Conservation (phyloP, 2,113 vertebrate genomes). For the Marmota monax region DNA sequence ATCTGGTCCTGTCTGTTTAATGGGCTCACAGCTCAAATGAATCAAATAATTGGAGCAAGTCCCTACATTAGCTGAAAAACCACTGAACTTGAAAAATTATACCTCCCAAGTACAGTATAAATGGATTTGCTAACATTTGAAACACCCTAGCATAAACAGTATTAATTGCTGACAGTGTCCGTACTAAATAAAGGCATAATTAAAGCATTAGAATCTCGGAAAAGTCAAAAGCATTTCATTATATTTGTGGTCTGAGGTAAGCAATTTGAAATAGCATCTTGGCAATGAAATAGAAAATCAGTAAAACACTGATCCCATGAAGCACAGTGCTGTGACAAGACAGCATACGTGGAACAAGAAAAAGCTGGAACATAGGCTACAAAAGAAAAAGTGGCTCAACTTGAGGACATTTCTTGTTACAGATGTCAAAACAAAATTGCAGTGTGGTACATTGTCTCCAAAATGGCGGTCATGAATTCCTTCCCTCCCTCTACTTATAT, state of each 20-base stretch:
- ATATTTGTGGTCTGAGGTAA: not conserved
- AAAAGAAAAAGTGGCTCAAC: not conserved
- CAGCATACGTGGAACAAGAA: fast-evolving
- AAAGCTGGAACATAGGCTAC: not conserved
- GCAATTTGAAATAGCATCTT: not conserved
- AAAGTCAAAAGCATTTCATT: not conserved
- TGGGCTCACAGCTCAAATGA: conserved; percentile 27
- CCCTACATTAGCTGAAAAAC: not conserved
- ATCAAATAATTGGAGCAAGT: not conserved
- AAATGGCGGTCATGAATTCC: too few relatives aligned
- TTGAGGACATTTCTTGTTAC: not conserved
- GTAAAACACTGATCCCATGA: not conserved
- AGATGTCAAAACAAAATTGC: not conserved
- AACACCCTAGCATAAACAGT: not conserved
- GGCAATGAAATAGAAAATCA: not conserved
- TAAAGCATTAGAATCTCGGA: not conserved
- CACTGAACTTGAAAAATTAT: not conserved
- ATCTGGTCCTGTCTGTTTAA: not conserved
- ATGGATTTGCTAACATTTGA: not conserved
- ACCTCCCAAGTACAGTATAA: not conserved
- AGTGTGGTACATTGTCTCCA: not conserved
- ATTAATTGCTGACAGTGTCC: not conserved
- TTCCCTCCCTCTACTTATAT: not conserved
- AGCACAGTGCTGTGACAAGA: not conserved
- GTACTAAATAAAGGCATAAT: not conserved